A percentile compares a stretch with the other conserved stretches of the same genome.
Evolutionary conservation across 2,888 invertebrate species (phyloP).

Genomic region (Rhopalosiphum nymphaeae): DNA sequence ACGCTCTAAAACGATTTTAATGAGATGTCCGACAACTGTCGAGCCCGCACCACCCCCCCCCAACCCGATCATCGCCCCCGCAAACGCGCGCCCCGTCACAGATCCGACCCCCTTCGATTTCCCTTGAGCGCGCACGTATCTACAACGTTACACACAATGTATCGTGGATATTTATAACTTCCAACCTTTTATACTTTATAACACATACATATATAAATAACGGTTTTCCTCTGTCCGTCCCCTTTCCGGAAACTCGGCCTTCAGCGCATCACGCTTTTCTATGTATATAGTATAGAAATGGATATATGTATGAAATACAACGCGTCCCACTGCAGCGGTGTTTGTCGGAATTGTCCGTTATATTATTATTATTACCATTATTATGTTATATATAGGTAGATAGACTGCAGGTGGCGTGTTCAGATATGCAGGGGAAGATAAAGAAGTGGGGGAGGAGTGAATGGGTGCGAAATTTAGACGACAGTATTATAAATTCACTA

Average conservation of each 20-base stretch:
- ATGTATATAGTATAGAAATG: neutral
- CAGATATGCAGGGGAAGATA: neutral
- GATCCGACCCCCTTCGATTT: neutral
- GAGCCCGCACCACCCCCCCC: slow-evolving; percentile 11
- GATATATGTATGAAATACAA: neutral
- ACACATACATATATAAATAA: neutral
- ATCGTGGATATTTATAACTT: neutral
- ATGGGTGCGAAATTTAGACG: neutral
- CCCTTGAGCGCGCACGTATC: neutral
- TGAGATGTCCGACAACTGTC: slow-evolving; percentile 40
- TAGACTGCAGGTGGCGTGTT: slow-evolving; percentile 12
- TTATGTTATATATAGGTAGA: neutral
- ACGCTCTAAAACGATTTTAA: slow-evolving; percentile 39
- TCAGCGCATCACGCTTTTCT: neutral
- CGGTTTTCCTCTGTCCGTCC: slow-evolving; percentile 29
- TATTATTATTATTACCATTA: neutral
- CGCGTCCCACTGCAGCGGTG: neutral
- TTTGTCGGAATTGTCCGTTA: slow-evolving; percentile 18
- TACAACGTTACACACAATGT: neutral
- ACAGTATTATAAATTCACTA: neutral
- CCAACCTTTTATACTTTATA: neutral
- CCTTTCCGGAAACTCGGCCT: neutral
- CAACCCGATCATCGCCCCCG: neutral
- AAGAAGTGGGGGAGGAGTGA: neutral
- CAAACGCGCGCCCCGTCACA: neutral